phyloP scores from a whole-genome alignment of 2,113 vertebrate genomes.

The Porphyrio hochstetteri region DNA sequence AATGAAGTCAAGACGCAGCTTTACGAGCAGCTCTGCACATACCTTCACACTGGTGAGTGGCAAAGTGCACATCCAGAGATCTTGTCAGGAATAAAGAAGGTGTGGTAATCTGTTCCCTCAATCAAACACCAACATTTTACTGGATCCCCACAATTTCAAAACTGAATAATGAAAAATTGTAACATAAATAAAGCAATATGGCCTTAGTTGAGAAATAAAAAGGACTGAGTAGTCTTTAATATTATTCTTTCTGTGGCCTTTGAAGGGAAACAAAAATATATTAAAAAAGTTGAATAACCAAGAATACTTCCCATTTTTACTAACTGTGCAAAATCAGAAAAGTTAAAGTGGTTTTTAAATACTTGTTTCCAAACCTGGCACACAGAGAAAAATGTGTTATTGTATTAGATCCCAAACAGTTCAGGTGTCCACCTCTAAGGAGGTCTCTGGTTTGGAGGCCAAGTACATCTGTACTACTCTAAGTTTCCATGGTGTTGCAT shows the following conservation, averaged over 20 bases:
- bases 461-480: too few species aligned
- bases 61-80: not conserved
- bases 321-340: not conserved
- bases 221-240: not conserved
- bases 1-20: not conserved
- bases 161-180: not conserved
- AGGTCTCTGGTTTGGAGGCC: not conserved
- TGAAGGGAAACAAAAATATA: not conserved
- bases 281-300: not conserved
- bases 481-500: accelerated
- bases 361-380: not conserved
- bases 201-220: not conserved
- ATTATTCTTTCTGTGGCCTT: not conserved
- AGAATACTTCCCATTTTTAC: not conserved
- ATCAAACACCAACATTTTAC: not conserved
- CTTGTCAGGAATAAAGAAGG: not conserved
- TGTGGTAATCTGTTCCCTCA: not conserved
- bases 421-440: not conserved
- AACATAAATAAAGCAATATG: not conserved
- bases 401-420: not conserved
- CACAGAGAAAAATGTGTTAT: not conserved
- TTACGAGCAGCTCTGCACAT: not conserved
- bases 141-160: not conserved
- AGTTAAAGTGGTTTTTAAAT: not conserved
- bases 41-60: not conserved